phyloP scores from a whole-genome alignment of 2,888 invertebrate species.

The Tolmerus cingulatus region DNA sequence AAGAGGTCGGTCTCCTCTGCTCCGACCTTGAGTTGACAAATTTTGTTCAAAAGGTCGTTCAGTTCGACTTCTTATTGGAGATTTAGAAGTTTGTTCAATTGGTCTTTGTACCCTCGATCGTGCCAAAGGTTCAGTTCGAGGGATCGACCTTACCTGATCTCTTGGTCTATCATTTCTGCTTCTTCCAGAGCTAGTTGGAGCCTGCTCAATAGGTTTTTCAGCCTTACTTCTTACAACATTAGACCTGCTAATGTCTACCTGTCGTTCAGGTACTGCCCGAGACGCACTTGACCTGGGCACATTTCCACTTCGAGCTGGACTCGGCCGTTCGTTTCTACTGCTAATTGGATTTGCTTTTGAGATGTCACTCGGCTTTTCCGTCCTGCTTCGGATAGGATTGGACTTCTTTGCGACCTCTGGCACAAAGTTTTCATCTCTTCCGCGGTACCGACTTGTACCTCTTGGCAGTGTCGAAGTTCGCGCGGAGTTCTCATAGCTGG shows the following conservation, averaged over 20 bases:
- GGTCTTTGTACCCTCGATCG: neutral
- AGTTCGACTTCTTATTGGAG: neutral
- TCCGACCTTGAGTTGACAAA: neutral
- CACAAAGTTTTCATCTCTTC: neutral
- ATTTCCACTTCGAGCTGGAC: neutral
- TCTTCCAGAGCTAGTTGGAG: neutral
- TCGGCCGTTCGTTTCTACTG: neutral
- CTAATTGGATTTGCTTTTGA: conserved; percentile 1
- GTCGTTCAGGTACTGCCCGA: neutral
- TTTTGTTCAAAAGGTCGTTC: neutral
- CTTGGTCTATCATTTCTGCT: neutral
- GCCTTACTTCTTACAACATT: neutral
- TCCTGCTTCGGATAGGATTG: conserved; percentile 16
- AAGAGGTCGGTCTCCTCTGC: neutral
- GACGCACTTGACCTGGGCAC: neutral
- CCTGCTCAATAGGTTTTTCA: neutral
- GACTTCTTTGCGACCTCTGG: conserved; percentile 1
- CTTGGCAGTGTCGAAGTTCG: conserved; percentile 42
- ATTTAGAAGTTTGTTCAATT: neutral
- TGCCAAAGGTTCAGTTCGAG: neutral
- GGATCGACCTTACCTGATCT: neutral
- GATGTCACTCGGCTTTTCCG: neutral
- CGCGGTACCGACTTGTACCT: conserved; percentile 47
- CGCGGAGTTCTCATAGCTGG: conserved; percentile 38
- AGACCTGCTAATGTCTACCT: neutral